Conservation (phyloP, 2,888 invertebrate species). For the Micoletzkya japonica region DNA sequence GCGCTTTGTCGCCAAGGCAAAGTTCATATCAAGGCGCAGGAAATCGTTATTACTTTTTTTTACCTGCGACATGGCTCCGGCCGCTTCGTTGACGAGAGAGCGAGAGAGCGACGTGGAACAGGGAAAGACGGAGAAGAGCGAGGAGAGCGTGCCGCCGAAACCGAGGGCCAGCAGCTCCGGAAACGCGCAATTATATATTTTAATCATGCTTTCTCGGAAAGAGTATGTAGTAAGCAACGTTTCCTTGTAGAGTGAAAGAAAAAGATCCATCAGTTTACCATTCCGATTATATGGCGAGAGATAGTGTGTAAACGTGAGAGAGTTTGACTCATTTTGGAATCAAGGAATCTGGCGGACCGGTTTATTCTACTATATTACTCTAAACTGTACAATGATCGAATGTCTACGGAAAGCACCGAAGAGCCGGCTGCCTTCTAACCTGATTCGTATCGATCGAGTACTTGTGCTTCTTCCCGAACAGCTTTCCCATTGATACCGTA, state of each 20-base stretch:
- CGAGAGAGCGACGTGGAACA: slow-evolving; percentile 45
- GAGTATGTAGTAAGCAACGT: no score
- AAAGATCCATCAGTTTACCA: no score
- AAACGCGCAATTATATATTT: neutral
- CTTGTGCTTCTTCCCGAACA: slow-evolving; percentile 67
- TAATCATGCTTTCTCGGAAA: neutral
- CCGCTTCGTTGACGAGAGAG: slow-evolving; percentile 45
- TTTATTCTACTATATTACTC: no score
- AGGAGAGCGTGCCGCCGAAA: slow-evolving; percentile 74
- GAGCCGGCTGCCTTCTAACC: slow-evolving; percentile 50
- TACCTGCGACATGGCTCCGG: slow-evolving; percentile 42
- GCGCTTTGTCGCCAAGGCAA: no score
- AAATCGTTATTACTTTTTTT: neutral
- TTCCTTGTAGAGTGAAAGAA: no score
- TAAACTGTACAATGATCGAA: no score
- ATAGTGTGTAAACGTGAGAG: no score
- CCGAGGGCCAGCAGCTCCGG: slow-evolving; percentile 54
- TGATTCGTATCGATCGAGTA: slow-evolving; percentile 68
- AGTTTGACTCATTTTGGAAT: no score
- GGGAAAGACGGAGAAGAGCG: slow-evolving; percentile 64
- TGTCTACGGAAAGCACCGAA: neutral
- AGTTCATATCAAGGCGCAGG: no score
- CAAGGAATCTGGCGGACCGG: no score
- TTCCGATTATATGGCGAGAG: no score
- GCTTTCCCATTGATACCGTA: slow-evolving; percentile 67